Percentiles rank a stretch among this genome's conserved stretches.
phyloP scores from a whole-genome alignment of 2,113 vertebrate genomes.

The Alectura lathami region DNA sequence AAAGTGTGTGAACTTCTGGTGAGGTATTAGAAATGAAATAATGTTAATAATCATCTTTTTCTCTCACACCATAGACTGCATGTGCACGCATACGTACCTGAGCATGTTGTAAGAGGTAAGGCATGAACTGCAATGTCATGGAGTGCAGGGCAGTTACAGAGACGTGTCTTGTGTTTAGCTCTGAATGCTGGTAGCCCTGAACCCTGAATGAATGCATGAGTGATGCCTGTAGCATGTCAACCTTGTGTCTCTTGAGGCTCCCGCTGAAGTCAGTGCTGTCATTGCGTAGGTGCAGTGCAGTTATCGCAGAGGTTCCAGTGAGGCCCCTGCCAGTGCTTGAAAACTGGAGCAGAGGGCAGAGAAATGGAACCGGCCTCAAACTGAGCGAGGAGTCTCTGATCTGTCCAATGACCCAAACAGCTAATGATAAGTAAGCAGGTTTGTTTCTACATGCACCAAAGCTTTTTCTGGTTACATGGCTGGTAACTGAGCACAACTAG shows the following conservation, averaged over 20 bases:
- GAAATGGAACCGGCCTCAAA: neutral
- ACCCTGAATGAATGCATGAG: neutral
- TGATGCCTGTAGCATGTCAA: neutral
- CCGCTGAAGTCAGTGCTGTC: neutral
- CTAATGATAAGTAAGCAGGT: neutral
- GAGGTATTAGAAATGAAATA: neutral
- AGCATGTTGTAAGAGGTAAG: neutral
- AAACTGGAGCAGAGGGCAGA: neutral
- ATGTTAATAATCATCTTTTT: neutral
- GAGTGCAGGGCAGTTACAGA: neutral
- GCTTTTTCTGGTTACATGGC: neutral
- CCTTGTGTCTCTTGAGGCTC: neutral
- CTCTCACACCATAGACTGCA: neutral
- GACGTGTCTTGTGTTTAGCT: neutral
- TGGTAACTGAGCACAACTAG: neutral
- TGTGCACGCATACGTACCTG: neutral
- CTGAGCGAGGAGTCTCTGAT: neutral
- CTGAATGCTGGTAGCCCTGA: neutral
- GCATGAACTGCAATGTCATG: fast-evolving
- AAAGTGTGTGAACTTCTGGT: neutral
- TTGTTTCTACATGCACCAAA: neutral
- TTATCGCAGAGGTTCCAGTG: neutral
- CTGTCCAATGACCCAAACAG: neutral
- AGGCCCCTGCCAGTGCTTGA: neutral
- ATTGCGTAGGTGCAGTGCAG: neutral